Percentiles rank a stretch among this genome's conserved stretches.
Evolutionary conservation across 2,113 vertebrate genomes (phyloP).

Genomic region (Gopherus flavomarginatus): DNA sequence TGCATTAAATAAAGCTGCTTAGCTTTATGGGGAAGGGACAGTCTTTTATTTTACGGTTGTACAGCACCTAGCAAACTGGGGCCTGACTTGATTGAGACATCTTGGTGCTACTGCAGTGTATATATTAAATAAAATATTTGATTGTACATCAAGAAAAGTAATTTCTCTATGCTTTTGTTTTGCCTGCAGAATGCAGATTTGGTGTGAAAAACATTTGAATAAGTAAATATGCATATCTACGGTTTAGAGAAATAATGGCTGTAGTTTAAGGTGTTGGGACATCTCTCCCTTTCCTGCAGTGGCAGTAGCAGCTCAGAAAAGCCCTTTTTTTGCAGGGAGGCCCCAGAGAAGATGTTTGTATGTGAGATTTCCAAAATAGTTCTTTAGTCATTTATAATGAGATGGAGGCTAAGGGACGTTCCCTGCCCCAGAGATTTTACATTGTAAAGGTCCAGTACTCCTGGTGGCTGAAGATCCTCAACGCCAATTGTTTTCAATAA

Average conservation of each 20-base stretch:
- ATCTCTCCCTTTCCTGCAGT: neutral
- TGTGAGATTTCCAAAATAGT: neutral
- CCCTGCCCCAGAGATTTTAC: neutral
- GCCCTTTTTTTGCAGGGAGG: accelerated
- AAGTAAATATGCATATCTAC: neutral
- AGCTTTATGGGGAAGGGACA: neutral
- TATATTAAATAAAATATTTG: neutral
- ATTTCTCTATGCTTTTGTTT: neutral
- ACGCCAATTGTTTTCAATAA: neutral
- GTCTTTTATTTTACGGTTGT: neutral
- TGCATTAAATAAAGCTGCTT: neutral
- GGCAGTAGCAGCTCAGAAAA: neutral
- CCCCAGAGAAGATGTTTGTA: accelerated
- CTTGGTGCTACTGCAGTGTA: neutral
- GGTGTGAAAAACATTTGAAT: neutral
- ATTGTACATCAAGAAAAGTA: neutral
- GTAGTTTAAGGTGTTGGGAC: neutral
- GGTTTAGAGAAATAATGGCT: neutral
- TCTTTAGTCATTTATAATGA: neutral
- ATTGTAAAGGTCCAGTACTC: neutral
- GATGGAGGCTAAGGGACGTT: neutral
- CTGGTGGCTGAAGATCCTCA: neutral
- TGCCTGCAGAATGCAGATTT: accelerated
- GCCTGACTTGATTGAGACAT: neutral
- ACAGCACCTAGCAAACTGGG: neutral